These are phyloP conservation scores for Mactra quadrangularis DNA, from an alignment of 1,140 invertebrate species.

Conservation along the genomic window DNA sequence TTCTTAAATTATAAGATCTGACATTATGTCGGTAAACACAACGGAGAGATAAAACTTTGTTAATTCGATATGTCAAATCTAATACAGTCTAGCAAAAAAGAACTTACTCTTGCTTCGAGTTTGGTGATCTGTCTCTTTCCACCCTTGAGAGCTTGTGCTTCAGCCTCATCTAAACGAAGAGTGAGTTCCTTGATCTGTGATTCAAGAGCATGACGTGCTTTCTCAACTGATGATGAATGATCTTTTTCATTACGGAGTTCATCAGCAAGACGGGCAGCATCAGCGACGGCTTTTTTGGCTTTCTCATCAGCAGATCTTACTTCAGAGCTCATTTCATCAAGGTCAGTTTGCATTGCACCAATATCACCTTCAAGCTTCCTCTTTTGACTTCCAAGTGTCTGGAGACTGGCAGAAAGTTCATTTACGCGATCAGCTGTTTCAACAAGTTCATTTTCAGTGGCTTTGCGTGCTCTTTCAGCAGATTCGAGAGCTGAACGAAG, in stretches of 20 bases:
- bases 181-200: conserved; percentile 99
- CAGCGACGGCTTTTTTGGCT: conserved; percentile 95
- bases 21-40: too few species aligned
- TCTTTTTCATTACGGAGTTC: conserved; percentile 99
- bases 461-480: conserved; percentile 96
- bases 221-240: conserved; percentile 98
- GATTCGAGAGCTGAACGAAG: conserved; percentile 97
- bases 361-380: conserved; percentile 99
- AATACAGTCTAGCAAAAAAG: too few species aligned
- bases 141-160: conserved; percentile 98
- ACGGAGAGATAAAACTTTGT: too few species aligned
- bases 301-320: conserved; percentile 80
- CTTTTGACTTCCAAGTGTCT: conserved; percentile 96
- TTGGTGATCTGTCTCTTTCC: conserved; percentile 92
- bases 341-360: conserved; percentile 93
- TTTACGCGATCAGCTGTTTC: conserved; percentile 99
- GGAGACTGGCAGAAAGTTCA: conserved; percentile 96
- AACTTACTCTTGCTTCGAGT: conserved; percentile 86
- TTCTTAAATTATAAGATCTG: too few species aligned
- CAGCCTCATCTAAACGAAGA: conserved; percentile 95
- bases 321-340: conserved; percentile 83
- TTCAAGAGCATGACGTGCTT: conserved; percentile 98
- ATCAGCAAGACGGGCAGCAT: conserved; percentile 98
- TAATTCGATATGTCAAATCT: too few species aligned
- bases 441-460: conserved; percentile 97